These are phyloP conservation scores for Tylochromis polylepis DNA, from an alignment of 2,113 vertebrate genomes.

Conservation along the genomic window DNA sequence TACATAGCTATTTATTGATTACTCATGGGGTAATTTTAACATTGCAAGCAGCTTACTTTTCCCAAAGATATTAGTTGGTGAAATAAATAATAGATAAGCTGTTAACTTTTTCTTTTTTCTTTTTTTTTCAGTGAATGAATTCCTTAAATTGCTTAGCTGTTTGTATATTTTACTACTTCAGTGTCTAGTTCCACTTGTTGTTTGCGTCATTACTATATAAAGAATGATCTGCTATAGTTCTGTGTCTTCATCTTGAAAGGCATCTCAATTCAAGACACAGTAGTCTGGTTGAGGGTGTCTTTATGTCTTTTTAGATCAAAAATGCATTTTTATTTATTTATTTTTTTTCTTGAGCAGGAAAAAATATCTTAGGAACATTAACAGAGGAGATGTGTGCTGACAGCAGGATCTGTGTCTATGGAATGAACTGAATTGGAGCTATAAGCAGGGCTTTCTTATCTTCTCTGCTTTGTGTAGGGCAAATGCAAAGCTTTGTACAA, in stretches of 20 bases:
- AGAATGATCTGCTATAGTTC: background rate
- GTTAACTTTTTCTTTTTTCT: fast-evolving
- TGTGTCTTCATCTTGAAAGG: background rate
- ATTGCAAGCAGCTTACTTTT: background rate
- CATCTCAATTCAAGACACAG: background rate
- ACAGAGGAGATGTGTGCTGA: background rate
- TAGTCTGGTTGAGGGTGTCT: no score
- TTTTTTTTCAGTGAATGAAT: background rate
- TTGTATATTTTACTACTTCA: background rate
- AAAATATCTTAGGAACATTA: background rate
- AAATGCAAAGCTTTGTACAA: no score
- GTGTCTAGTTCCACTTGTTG: background rate
- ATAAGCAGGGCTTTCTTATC: background rate
- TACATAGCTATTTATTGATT: background rate
- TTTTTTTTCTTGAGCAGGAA: background rate
- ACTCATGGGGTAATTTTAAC: background rate
- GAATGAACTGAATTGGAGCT: background rate
- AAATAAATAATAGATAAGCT: background rate
- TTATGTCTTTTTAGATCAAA: no score
- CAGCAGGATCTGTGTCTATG: background rate
- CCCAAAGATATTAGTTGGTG: background rate
- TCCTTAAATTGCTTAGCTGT: background rate
- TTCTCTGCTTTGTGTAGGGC: no score
- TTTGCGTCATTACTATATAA: background rate
- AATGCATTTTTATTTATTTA: fast-evolving